Evolutionary conservation across 2,113 vertebrate species (phyloP), one percentile per base, ranked within the genome.

Genomic region (Anoplopoma fimbria): DNA sequence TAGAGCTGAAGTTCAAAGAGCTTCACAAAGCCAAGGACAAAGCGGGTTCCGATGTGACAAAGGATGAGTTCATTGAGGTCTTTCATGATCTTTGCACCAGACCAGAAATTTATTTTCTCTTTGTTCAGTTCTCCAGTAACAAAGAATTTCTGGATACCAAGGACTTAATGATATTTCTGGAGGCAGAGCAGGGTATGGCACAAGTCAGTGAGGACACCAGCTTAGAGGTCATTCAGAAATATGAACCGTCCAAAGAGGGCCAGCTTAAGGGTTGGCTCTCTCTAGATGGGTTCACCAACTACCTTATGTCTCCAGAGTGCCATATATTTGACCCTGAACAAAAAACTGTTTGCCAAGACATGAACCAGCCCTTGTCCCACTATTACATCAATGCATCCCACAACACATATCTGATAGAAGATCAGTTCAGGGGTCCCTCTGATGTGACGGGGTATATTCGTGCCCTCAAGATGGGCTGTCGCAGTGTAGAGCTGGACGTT

Each of bases 111-210:
- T 99, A 99, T 93, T 99, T 99, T 92, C 95, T 99, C 78, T 96
- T 99, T 90, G 98, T 99, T 92, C 98, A 99, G 93, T 99, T 99
- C 95, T 99, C 98, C 68, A 99, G 98, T 94, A 99, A 99, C 97
- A 99, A 99, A 93, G 98, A 99, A 88, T 98, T 97, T 91, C 94
- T 99, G 60, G 98, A 99, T 87, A 97, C 96, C 73, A 99, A 99
- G 95, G 98, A 99, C 91, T 96, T 99, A 75, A 98, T 98, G 97
- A 99, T 99, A 94, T 99, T 99, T 95, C 94, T 99, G 77, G 98
- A 99, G 93, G 98, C 98, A 45, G 98, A 99, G 78, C 98, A 99
- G 90, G 98, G 98, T 73, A 97, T 98, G 96, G 97, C 97, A 34
- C 97, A 99, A 23, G 96, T 98, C 73, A 99, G 96, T 3, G 98